phyloP scores from a whole-genome alignment of 1,140 invertebrate genomes.

The Archegozetes longisetosus region DNA sequence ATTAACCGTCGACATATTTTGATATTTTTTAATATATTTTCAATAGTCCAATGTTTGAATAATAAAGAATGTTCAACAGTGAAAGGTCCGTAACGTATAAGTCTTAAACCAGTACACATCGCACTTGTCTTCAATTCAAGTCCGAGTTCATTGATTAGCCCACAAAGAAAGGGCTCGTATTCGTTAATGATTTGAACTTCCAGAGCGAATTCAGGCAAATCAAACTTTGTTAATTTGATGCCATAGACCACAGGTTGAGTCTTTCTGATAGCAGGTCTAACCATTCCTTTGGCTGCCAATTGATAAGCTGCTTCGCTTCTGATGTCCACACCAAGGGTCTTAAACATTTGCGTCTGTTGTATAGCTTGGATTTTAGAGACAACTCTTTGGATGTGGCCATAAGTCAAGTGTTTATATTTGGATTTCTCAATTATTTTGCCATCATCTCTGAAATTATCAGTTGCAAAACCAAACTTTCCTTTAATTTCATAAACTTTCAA shows the following conservation, averaged over 20 bases:
- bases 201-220: constrained; percentile 65
- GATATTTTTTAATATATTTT: constrained; percentile 57
- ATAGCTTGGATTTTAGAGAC: constrained; percentile 56
- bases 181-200: constrained; percentile 75
- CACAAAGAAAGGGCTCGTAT: constrained; percentile 50
- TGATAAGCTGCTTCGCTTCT: constrained; percentile 77
- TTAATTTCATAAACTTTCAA: constrained; percentile 48
- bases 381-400: constrained; percentile 46
- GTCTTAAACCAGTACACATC: constrained; percentile 55
- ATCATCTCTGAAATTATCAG: constrained; percentile 50
- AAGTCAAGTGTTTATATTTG: constrained; percentile 47
- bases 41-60: constrained; percentile 60
- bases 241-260: constrained; percentile 63
- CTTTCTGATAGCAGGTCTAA: constrained; percentile 45
- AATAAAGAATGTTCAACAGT: constrained; percentile 54
- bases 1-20: background rate
- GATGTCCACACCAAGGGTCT: constrained; percentile 54
- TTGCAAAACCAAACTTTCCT: constrained; percentile 58
- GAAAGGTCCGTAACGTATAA: constrained; percentile 66
- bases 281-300: constrained; percentile 53
- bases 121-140: constrained; percentile 57
- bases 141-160: constrained; percentile 60
- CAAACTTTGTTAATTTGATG: constrained; percentile 64
- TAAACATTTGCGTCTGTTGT: constrained; percentile 63
- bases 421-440: constrained; percentile 54